Base-by-base conservation (phyloP, 2,797 vertebrate genomes). In the Gobionotothen gibberifrons region DNA sequence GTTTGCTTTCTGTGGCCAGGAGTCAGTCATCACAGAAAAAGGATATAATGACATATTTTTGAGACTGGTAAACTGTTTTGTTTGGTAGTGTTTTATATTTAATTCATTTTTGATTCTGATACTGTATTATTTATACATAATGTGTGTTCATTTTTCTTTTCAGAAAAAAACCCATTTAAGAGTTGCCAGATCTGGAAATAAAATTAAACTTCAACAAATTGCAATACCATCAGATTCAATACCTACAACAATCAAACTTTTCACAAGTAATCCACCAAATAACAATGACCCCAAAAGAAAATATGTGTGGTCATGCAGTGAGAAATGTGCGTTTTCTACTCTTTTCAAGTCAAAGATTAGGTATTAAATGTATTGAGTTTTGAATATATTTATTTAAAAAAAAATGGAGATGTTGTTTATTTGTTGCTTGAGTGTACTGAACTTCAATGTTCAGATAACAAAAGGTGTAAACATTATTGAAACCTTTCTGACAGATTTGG, bases 281-380 rank as follows among this genome's bases (percentile, higher is more conserved):
- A 5, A 43, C 9, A 40, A 0, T 1, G 15, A 14, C 8, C 0
- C 0, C 0, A 0, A 0, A 0, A 46, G 57, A 39, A n/a, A 0
- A 7, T 78, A 85, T 26, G 3, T 36, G 2, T 95, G 93, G 93
- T 3, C 10, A 53, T 93, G 93, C 82, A 44, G 93, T 95, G 87
- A 93, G 94, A 26, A 39, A 14, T 26, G 6, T 12, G 2, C 0
- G 46, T 59, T 72, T 56, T 32, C 1, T 51, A 46, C 6, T 65
- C 2, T 22, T 54, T 14, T 44, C 2, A 26, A 16, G 5, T 17
- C 22, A 26, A 10, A 44, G 4, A 52, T 19, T 14, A 12, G 52
- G 7, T 19, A 46, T 65, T 14, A 15, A 40, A 74, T 60, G 5
- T 55, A 62, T 52, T 19, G 3, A 15, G 2, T 32, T 16, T n/a